Evolutionary conservation across 2,888 invertebrate species (phyloP), one percentile per base, ranked within the genome.

Genomic region (Lydus trimaculatus): DNA sequence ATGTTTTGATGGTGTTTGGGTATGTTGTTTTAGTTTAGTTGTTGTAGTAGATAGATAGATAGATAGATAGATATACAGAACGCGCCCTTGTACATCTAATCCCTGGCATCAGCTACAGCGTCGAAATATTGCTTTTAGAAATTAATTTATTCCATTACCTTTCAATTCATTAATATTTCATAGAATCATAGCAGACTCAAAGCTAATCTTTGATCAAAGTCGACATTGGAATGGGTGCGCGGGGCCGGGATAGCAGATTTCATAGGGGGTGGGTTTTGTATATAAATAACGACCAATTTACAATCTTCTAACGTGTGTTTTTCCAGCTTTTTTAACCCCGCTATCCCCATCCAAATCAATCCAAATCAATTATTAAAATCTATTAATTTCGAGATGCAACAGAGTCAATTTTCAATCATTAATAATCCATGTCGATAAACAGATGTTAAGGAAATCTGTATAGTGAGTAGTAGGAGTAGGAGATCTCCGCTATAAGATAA

Each of bases 131-230:
- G 85, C 86, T 85, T 86, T 86, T 84, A 86, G 85, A 85, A 86
- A 86, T 86, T 86, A 86, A 86, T 86, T 86, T 86, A 86, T 86
- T 86, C 86, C 86, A 86, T 86, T 86, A 86, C 86, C 86, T 86
- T 86, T 86, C 86, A 84, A 86, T 85, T 84, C 84, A 85, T 86
- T 86, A 86, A 86, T 86, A 85, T 86, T 86, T 85, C 85, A 86
- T 86, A 84, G 84, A 84, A 85, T 85, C 84, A 83, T 81, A 81
- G 81, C 79, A 79, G 80, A 80, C 80, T 83, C 83, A 83, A 83
- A 83, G 83, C 83, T 82, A 82, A 83, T 83, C 83, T 82, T 81
- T 83, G 83, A 83, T 83, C 82, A 83, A 83, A 83, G 83, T 83
- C 82, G 82, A 83, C 83, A 80, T 78, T 73, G 78, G 73, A 69